Percentiles rank a stretch among this genome's conserved stretches.
Conservation (phyloP, 2,797 vertebrate genomes). For the Glyptemys insculpta region DNA sequence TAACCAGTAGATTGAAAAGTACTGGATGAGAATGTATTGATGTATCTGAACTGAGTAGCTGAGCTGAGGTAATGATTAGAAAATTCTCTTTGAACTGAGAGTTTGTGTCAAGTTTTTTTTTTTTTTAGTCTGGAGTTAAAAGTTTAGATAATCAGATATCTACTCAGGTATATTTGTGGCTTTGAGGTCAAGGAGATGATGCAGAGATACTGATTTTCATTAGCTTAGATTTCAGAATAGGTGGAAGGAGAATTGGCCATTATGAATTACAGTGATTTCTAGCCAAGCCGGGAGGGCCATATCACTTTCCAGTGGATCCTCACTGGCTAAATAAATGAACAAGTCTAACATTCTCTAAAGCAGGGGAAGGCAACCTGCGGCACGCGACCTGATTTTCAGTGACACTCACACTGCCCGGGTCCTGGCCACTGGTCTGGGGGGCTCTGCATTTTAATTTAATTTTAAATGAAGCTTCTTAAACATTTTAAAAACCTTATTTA, state of each 20-base stretch:
- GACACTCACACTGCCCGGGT: too few relatives aligned
- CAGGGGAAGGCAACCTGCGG: too few relatives aligned
- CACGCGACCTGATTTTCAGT: too few relatives aligned
- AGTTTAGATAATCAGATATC: neutral
- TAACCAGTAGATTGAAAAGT: neutral
- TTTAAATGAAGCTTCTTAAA: too few relatives aligned
- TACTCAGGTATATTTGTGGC: neutral
- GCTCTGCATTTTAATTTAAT: too few relatives aligned
- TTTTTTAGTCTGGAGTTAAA: neutral
- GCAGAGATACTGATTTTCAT: neutral
- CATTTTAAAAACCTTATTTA: too few relatives aligned
- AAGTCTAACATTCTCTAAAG: neutral
- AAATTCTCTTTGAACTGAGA: neutral
- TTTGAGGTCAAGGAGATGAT: neutral
- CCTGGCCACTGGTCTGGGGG: too few relatives aligned
- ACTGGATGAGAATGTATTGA: neutral
- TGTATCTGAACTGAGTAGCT: neutral
- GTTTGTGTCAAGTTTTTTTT: neutral
- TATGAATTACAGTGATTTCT: neutral
- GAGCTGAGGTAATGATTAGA: neutral
- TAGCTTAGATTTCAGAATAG: neutral
- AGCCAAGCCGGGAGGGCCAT: neutral
- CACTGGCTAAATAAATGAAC: neutral
- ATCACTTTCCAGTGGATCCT: neutral
- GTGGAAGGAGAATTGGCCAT: neutral